A percentile compares a stretch with the other conserved stretches of the same genome.
These are phyloP conservation scores for Pteruthius melanotis DNA, from an alignment of 2,113 vertebrate species.

Conservation along the genomic window DNA sequence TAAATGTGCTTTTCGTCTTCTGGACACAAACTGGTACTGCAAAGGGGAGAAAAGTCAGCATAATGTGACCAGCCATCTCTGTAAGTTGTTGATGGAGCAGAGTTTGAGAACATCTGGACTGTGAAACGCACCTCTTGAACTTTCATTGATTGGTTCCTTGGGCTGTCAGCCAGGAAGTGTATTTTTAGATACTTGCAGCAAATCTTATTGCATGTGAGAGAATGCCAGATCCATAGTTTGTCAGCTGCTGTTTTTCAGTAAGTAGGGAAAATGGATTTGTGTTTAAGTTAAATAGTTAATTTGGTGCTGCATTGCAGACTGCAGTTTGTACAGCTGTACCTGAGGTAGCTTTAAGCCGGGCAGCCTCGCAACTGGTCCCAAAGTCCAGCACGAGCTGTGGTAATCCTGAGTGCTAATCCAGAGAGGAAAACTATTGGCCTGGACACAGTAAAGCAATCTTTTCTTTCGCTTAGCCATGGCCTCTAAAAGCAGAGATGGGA, in stretches of 20 bases:
- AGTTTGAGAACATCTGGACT: conserved; percentile 52
- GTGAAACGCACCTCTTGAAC: conserved; percentile 49
- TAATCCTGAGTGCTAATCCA: neutral
- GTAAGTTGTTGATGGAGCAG: neutral
- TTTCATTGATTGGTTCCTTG: conserved; percentile 39
- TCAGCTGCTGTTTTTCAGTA: conserved; percentile 14
- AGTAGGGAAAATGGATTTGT: neutral
- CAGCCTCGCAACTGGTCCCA: neutral
- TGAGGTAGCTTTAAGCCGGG: neutral
- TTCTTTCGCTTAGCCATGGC: neutral
- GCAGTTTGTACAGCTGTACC: neutral
- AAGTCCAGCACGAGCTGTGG: neutral
- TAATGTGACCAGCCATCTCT: neutral
- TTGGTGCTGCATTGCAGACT: conserved; percentile 25
- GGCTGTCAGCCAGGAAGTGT: conserved; percentile 18
- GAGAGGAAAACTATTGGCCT: neutral
- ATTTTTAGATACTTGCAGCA: conserved; percentile 57
- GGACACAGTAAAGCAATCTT: neutral
- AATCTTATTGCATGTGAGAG: conserved; percentile 11
- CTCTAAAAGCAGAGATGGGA: neutral
- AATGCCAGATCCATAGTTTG: conserved; percentile 11
- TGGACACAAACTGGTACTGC: neutral
- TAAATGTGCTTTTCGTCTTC: neutral
- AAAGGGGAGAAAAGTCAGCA: neutral
- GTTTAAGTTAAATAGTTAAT: neutral